phyloP scores from a whole-genome alignment of 2,888 invertebrate genomes.

The Spisula subtruncata region DNA sequence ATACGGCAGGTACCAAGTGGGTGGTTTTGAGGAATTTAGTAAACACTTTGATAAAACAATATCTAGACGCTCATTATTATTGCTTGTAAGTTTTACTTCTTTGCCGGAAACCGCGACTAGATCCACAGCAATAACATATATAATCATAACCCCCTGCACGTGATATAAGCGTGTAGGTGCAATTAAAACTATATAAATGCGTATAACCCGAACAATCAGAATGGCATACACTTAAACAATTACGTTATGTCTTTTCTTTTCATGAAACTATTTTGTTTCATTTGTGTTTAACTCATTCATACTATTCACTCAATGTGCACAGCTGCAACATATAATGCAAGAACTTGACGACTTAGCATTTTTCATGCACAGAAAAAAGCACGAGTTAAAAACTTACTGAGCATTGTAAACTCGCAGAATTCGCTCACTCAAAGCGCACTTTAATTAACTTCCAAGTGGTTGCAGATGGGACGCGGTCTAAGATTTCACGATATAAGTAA shows the following conservation, averaged over 20 bases:
- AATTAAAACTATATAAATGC: background rate
- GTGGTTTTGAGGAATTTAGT: too few species aligned
- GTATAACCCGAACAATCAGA: background rate
- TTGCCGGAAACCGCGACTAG: background rate
- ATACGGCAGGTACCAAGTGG: too few species aligned
- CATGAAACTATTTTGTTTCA: background rate
- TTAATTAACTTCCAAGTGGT: constrained; percentile 35
- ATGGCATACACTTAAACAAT: constrained; percentile 8
- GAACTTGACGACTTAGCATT: background rate
- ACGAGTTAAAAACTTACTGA: constrained; percentile 6
- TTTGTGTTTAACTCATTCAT: background rate
- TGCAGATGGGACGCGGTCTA: constrained; percentile 26
- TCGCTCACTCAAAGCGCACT: constrained; percentile 1
- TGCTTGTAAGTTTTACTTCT: background rate
- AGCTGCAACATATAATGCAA: background rate
- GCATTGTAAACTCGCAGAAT: background rate
- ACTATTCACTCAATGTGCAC: background rate
- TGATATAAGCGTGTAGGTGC: background rate
- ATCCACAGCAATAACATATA: background rate
- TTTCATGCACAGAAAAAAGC: background rate
- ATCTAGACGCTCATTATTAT: too few species aligned
- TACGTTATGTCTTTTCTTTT: constrained; percentile 10
- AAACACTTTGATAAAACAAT: too few species aligned
- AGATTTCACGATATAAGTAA: constrained; percentile 24
- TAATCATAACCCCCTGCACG: background rate